These are phyloP conservation scores for Tipula unca DNA, from an alignment of 2,888 invertebrate species.

Conservation along the genomic window DNA sequence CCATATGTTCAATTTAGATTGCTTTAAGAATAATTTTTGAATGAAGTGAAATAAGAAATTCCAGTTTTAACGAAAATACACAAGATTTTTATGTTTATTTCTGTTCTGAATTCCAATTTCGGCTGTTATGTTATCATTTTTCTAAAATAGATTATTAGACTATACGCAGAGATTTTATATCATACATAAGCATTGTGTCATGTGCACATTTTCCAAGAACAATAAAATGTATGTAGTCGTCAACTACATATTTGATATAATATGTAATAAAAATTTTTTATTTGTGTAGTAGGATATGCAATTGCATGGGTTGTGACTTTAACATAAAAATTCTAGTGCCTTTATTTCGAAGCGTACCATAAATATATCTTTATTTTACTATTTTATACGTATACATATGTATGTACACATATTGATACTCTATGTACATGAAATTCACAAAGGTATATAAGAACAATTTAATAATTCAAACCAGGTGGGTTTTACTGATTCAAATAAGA, in stretches of 20 bases:
- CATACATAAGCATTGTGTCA: not conserved
- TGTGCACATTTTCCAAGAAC: not conserved
- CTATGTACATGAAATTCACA: not conserved
- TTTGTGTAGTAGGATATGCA: not conserved
- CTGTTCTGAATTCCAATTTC: not conserved
- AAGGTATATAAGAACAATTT: not conserved
- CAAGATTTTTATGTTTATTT: not conserved
- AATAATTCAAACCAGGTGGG: conserved; percentile 8
- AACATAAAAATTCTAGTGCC: not conserved
- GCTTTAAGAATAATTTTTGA: not conserved
- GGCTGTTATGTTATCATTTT: not conserved
- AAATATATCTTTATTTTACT: no score
- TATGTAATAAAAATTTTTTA: not conserved
- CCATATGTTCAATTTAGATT: not conserved
- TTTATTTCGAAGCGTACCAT: no score
- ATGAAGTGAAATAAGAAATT: not conserved
- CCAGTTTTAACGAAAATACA: not conserved
- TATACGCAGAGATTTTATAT: not conserved
- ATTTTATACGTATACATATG: not conserved
- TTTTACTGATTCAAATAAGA: not conserved
- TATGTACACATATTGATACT: not conserved
- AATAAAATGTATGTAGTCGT: no score
- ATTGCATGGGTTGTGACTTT: not conserved
- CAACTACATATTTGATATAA: not conserved
- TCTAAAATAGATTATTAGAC: not conserved